Evolutionary conservation across 2,113 vertebrate species (phyloP), one percentile per base, ranked within the genome.

Genomic region (Apus apus): DNA sequence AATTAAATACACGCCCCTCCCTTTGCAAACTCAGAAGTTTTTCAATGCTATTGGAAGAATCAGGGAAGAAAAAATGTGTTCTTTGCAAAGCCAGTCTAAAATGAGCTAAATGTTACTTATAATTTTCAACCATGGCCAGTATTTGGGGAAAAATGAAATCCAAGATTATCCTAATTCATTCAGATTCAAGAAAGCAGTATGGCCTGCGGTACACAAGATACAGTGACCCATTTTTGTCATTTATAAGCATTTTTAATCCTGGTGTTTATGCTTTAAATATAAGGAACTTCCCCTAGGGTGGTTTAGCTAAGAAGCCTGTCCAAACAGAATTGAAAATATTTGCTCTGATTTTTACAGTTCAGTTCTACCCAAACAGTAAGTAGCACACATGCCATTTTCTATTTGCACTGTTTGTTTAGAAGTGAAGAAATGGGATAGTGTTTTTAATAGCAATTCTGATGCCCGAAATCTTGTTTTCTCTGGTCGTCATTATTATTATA

Each of bases 211-310:
- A 90, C 92, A 93, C 79, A 94, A 96, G 93, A 97, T 96, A 94
- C 79, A 90, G 85, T 93, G 95, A 96, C 93, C 96, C 72, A 95
- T 93, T 97, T 96, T 96, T 96, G 94, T 97, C 90, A 93, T 96
- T 96, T 95, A 82, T 89, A 90, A 94, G 85, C 79, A 94, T 94
- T 96, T 95, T 94, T 95, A 97, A 95, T 96, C 96, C 85, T 94
- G 79, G 82, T 97, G 88, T 96, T 97, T 97, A 84, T 74, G 72
- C 78, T 91, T 96, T 95, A 90, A 94, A 81, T 94, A 75, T 90
- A 90, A 92, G 65, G 85, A 96, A 96, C 16, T 86, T 88, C 90
- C 94, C 94, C 65, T 81, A 74, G 72, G 93, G 83, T 89, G 25
- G 57, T 85, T 89, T 72, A 87, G 78, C 90, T 93, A 81, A 70